Evolutionary conservation across 2,113 vertebrate genomes (phyloP).

Genomic region (Philantomba maxwellii): DNA sequence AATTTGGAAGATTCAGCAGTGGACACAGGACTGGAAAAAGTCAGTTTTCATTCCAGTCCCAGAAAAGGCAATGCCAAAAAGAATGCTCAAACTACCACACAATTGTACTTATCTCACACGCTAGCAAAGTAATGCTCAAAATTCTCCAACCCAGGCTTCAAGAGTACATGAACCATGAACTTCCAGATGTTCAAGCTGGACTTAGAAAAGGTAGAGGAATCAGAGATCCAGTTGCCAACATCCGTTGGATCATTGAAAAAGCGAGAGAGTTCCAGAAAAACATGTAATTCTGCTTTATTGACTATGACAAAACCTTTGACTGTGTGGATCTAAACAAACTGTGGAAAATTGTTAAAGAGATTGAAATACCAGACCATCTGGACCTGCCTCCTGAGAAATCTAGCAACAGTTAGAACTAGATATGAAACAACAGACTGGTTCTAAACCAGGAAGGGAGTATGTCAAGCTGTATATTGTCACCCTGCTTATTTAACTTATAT

Average conservation of each 20-base stretch:
- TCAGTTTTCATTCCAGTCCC: neutral
- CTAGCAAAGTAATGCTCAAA: neutral
- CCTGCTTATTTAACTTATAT: neutral
- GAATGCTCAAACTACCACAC: neutral
- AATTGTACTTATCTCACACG: neutral
- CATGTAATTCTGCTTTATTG: neutral
- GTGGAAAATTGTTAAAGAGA: neutral
- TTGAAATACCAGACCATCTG: neutral
- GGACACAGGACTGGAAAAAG: neutral
- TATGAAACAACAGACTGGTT: neutral
- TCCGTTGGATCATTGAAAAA: rapidly evolving
- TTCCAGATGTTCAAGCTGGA: neutral
- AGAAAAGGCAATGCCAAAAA: neutral
- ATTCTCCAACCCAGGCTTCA: neutral
- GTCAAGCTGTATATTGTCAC: neutral
- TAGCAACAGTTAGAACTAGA: neutral
- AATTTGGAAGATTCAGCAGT: neutral
- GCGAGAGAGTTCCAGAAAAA: neutral
- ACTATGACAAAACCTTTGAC: neutral
- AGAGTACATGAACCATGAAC: neutral
- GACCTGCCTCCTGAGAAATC: neutral
- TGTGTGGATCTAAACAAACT: neutral
- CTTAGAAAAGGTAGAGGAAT: neutral
- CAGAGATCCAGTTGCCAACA: neutral
- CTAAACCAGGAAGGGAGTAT: neutral